Evolutionary conservation across 2,113 vertebrate genomes (phyloP).

Genomic region (Chitala chitala): DNA sequence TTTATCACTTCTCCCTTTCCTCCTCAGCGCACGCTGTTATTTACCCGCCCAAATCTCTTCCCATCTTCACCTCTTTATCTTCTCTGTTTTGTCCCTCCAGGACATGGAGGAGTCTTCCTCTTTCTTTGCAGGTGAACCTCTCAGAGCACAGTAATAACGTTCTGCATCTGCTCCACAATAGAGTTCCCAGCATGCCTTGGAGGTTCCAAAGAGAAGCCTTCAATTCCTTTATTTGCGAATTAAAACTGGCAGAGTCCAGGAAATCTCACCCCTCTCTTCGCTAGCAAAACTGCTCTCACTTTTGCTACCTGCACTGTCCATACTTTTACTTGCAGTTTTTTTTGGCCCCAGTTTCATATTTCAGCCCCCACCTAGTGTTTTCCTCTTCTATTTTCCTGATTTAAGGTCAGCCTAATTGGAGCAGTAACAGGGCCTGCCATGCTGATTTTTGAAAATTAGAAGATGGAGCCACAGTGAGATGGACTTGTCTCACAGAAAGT

Average conservation of each 20-base stretch:
- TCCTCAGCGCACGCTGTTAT: no score
- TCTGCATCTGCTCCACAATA: not conserved
- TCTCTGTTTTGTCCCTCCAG: not conserved
- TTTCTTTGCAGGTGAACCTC: constrained; percentile 17
- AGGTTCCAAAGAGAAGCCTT: not conserved
- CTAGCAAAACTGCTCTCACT: not conserved
- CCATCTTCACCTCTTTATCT: not conserved
- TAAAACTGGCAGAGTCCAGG: not conserved
- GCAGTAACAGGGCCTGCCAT: not conserved
- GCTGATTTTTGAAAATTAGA: not conserved
- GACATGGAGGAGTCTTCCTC: constrained; percentile 4
- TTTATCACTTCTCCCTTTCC: not conserved
- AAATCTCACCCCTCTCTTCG: not conserved
- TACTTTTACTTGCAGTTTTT: not conserved
- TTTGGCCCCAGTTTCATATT: not conserved
- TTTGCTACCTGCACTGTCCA: not conserved
- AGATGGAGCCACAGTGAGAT: no score
- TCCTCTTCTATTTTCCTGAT: no score
- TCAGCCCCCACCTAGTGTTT: not conserved
- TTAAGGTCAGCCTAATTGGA: not conserved
- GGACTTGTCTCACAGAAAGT: no score
- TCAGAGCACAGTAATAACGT: not conserved
- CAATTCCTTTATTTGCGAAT: not conserved
- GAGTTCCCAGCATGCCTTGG: not conserved
- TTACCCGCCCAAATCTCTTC: not conserved